Conservation (phyloP, 2,113 vertebrate genomes). For the Hydrochoerus hydrochaeris region DNA sequence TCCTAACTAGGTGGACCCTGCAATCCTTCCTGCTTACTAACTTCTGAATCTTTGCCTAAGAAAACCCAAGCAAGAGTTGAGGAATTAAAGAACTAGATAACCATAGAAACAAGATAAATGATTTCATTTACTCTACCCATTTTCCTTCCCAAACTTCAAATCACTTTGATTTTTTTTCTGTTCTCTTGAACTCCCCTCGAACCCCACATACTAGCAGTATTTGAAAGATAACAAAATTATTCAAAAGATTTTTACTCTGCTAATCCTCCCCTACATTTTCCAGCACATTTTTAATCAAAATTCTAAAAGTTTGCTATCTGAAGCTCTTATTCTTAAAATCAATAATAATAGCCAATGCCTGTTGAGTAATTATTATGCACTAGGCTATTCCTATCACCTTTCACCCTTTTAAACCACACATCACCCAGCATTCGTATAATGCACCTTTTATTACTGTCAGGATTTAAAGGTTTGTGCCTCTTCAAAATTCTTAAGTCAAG, state of each 20-base stretch:
- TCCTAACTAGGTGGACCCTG: not conserved
- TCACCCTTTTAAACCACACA: not conserved
- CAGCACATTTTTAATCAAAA: not conserved
- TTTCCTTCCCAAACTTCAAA: not conserved
- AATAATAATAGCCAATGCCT: not conserved
- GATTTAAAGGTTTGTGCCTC: not conserved
- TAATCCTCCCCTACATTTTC: not conserved
- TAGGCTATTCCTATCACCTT: not conserved
- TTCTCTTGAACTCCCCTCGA: not conserved
- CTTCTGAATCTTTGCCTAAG: not conserved
- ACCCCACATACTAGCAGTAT: fast-evolving
- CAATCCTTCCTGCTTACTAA: not conserved
- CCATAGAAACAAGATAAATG: not conserved
- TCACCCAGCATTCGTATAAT: not conserved
- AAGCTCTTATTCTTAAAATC: not conserved
- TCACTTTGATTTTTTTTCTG: not conserved
- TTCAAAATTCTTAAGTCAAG: not conserved
- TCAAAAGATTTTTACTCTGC: not conserved
- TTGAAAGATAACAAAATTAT: not conserved
- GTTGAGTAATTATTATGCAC: not conserved
- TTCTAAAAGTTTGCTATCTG: not conserved
- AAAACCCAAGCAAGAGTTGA: not conserved
- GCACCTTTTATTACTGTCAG: not conserved
- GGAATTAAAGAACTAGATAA: not conserved
- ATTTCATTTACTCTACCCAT: not conserved